phyloP scores from a whole-genome alignment of 2,797 vertebrate species.

The Molothrus ater region DNA sequence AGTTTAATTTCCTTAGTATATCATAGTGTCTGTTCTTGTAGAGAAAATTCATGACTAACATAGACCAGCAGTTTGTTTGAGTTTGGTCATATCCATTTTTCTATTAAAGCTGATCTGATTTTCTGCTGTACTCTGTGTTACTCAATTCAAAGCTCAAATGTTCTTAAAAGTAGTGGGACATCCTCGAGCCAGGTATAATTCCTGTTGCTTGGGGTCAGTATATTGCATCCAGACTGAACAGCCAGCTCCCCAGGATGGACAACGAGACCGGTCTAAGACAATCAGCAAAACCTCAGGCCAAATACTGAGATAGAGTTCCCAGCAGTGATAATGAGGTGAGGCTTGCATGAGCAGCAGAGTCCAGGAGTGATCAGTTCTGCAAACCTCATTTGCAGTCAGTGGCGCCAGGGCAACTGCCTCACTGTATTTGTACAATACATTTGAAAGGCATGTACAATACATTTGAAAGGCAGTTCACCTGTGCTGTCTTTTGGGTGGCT shows the following conservation, averaged over 20 bases:
- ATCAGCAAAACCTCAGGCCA: background rate
- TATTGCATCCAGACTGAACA: background rate
- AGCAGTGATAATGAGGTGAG: fast-evolving
- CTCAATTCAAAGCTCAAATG: background rate
- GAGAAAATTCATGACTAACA: background rate
- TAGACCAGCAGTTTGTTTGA: background rate
- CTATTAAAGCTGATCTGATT: background rate
- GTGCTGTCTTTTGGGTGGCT: background rate
- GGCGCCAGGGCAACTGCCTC: background rate
- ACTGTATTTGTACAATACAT: background rate
- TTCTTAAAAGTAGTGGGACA: background rate
- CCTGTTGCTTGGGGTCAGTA: background rate
- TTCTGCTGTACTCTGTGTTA: background rate
- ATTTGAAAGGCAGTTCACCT: background rate
- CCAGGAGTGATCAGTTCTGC: background rate
- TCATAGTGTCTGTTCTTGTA: background rate
- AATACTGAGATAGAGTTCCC: background rate
- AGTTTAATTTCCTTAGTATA: background rate
- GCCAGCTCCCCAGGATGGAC: background rate
- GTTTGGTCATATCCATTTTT: background rate
- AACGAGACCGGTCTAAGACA: background rate
- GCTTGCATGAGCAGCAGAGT: background rate
- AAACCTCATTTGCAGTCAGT: background rate
- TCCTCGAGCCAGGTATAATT: background rate
- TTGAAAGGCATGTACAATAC: background rate